Conservation (phyloP, 2,113 vertebrate genomes). For the Alaudala cheleensis region DNA sequence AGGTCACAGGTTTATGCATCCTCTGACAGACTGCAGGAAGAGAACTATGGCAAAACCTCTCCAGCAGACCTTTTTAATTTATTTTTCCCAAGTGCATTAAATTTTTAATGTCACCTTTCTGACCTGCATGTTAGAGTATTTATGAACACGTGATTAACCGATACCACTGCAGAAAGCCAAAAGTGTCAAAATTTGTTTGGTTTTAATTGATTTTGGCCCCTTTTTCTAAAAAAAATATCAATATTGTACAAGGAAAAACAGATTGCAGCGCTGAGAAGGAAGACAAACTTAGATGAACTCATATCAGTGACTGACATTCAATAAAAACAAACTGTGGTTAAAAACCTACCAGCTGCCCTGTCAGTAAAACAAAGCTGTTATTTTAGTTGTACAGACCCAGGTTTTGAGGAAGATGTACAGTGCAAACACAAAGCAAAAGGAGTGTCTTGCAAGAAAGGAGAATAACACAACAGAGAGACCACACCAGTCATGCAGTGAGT, state of each 20-base stretch:
- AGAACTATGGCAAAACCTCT: slow-evolving; percentile 63
- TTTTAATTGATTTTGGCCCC: slow-evolving; percentile 66
- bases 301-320: not conserved
- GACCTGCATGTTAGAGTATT: slow-evolving; percentile 65
- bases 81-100: slow-evolving; percentile 66
- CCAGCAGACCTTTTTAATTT: slow-evolving; percentile 71
- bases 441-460: not conserved
- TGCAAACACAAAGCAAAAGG: not conserved
- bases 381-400: not conserved
- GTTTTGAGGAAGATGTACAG: not conserved
- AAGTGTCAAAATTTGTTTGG: slow-evolving; percentile 44
- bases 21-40: slow-evolving; percentile 59
- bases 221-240: slow-evolving; percentile 17
- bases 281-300: not conserved
- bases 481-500: accelerated
- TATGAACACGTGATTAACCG: slow-evolving; percentile 72
- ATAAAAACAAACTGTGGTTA: not conserved
- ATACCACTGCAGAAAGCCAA: not conserved
- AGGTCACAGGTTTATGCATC: slow-evolving; percentile 76
- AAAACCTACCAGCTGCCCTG: not conserved
- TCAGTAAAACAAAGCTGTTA: not conserved
- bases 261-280: not conserved
- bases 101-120: slow-evolving; percentile 72
- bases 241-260: not conserved
- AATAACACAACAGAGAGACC: not conserved